Conservation (phyloP, 1,140 invertebrate genomes). For the Achatina immaculata region DNA sequence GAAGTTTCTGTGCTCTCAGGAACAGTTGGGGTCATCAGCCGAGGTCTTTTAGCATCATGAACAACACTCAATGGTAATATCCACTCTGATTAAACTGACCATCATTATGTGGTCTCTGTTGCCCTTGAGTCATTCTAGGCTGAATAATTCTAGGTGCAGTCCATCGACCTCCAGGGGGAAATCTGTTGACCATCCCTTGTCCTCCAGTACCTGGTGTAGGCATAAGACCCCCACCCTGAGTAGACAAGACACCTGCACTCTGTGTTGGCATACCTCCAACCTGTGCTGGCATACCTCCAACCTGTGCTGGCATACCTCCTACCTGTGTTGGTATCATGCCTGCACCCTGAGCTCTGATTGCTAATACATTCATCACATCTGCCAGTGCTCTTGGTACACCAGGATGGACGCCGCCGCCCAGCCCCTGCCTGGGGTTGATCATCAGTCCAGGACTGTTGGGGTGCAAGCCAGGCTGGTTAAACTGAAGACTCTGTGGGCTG, state of each 20-base stretch:
- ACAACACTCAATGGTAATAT: not conserved
- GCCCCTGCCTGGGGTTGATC: not conserved
- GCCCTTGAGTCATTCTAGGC: constrained; percentile 32
- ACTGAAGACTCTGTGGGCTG: not conserved
- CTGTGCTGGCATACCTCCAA: not conserved
- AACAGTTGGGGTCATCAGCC: no score
- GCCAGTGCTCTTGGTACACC: not conserved
- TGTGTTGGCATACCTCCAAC: not conserved
- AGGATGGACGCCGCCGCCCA: not conserved
- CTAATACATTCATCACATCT: not conserved
- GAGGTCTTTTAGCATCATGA: no score
- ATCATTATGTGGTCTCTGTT: not conserved
- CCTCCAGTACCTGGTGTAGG: not conserved
- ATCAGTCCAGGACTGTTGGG: not conserved
- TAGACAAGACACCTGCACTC: not conserved
- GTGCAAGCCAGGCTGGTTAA: not conserved
- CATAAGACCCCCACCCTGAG: constrained; percentile 2
- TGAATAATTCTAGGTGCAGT: constrained; percentile 10
- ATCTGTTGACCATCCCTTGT: not conserved
- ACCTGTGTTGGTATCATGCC: not conserved
- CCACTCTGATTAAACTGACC: constrained; percentile 16
- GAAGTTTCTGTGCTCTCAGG: no score
- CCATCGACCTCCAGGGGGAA: constrained; percentile 1
- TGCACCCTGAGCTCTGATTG: no score
- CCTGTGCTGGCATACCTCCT: not conserved